Evolutionary conservation across 2,797 vertebrate genomes (phyloP).

Genomic region (Champsocephalus gunnari): DNA sequence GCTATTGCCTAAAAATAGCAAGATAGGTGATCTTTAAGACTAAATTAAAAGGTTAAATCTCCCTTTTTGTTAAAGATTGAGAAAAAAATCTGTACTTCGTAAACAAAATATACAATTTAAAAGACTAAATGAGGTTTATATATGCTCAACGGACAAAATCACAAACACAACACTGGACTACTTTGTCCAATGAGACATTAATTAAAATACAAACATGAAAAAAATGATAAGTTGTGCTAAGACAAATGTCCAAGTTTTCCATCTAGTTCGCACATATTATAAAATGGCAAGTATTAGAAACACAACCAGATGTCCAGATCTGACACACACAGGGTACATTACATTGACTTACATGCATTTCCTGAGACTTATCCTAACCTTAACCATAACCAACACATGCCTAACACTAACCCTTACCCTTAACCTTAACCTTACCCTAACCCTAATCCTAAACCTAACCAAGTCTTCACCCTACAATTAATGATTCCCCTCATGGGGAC

Average conservation of each 20-base stretch:
- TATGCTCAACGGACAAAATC: background rate
- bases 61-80: background rate
- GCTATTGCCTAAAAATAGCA: too few species aligned
- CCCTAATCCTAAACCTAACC: too few species aligned
- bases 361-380: too few species aligned
- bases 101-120: background rate
- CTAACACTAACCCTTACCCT: too few species aligned
- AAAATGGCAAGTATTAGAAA: constrained; percentile 1
- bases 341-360: too few species aligned
- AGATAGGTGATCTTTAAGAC: background rate
- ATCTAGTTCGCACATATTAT: background rate
- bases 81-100: background rate
- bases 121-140: background rate
- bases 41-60: background rate
- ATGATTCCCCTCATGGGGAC: too few species aligned
- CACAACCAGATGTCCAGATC: background rate
- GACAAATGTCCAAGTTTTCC: background rate
- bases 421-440: too few species aligned
- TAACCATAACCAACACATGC: too few species aligned
- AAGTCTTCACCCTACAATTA: too few species aligned
- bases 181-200: background rate
- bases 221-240: background rate
- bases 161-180: background rate
- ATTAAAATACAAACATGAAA: background rate
- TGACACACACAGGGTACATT: background rate